Conservation (phyloP, 2,888 invertebrate genomes). For the Argyresthia albistria region DNA sequence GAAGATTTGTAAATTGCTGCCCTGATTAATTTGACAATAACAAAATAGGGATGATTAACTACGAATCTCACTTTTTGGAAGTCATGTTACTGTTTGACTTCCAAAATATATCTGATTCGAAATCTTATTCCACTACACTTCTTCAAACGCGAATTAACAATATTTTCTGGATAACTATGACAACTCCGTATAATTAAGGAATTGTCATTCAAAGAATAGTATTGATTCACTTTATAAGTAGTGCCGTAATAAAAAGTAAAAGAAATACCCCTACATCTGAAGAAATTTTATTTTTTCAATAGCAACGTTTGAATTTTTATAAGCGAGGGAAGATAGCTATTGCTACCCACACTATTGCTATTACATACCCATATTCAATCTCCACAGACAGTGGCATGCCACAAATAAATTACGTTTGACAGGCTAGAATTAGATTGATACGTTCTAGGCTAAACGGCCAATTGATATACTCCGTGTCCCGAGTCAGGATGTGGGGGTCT, state of each 20-base stretch:
- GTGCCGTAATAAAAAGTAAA: no score
- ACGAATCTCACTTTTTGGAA: no score
- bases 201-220: no score
- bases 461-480: slow-evolving; percentile 38
- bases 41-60: slow-evolving; percentile 16
- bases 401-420: slow-evolving; percentile 54
- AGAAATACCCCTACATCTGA: no score
- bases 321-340: slow-evolving; percentile 1
- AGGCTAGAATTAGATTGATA: slow-evolving; percentile 55
- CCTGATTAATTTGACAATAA: slow-evolving; percentile 21
- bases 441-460: slow-evolving; percentile 52
- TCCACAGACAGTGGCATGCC: not conserved
- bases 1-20: slow-evolving; percentile 18
- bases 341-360: no score
- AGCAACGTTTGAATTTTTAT: slow-evolving; percentile 11
- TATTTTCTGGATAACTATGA: no score
- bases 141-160: no score
- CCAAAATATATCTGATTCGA: no score
- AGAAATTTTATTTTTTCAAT: not conserved
- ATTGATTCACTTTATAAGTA: no score
- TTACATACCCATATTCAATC: not conserved
- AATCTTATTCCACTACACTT: no score
- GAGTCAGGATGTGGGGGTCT: slow-evolving; percentile 67
- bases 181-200: no score
- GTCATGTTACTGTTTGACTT: no score